Evolutionary conservation across 2,113 vertebrate species (phyloP).

Genomic region (Amazona guildingii): DNA sequence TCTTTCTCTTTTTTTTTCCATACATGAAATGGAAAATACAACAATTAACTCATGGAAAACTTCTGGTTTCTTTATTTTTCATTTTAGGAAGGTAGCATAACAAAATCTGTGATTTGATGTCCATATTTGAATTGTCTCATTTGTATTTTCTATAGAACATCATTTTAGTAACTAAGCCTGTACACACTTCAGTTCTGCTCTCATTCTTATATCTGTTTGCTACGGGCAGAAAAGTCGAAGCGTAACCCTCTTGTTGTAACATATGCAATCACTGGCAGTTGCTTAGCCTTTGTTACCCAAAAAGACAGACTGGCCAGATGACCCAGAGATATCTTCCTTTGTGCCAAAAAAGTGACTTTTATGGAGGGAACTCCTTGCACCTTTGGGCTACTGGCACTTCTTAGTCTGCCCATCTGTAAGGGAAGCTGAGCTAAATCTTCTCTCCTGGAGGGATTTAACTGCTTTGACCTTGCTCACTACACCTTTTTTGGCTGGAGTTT

Average conservation of each 20-base stretch:
- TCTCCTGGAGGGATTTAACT: background rate
- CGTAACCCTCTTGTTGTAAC: background rate
- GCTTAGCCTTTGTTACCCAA: background rate
- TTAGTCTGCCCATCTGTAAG: background rate
- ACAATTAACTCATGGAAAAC: background rate
- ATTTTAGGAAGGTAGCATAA: background rate
- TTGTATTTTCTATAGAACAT: background rate
- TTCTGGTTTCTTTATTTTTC: background rate
- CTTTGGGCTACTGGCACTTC: background rate
- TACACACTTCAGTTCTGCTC: background rate
- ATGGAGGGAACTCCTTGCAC: background rate
- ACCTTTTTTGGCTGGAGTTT: background rate
- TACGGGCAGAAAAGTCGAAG: background rate
- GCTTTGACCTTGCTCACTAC: background rate
- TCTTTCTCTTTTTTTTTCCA: fast-evolving
- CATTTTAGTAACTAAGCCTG: background rate
- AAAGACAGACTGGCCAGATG: background rate
- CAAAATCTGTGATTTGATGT: background rate
- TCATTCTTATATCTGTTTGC: background rate
- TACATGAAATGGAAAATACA: background rate
- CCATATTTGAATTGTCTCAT: background rate
- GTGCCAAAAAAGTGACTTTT: background rate
- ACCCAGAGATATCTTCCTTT: background rate
- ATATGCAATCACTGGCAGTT: background rate
- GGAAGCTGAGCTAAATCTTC: background rate